Conservation (phyloP, 2,888 invertebrate genomes). For the Phalera bucephala region DNA sequence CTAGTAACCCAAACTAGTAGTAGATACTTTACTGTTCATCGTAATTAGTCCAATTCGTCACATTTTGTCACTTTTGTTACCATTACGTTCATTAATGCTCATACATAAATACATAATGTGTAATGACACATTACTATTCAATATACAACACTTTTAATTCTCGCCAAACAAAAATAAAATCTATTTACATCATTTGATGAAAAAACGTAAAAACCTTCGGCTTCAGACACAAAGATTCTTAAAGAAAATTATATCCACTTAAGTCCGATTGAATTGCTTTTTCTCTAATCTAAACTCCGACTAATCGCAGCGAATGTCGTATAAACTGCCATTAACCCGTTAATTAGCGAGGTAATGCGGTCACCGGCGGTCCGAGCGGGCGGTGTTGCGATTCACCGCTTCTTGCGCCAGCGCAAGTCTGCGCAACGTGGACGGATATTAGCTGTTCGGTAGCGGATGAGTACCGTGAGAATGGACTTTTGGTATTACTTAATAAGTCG, state of each 20-base stretch:
- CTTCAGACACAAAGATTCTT: neutral
- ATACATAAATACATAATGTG: too few species aligned
- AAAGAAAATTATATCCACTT: neutral
- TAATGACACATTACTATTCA: too few species aligned
- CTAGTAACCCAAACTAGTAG: too few species aligned
- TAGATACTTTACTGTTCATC: too few species aligned
- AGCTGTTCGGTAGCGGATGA: neutral
- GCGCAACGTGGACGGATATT: neutral
- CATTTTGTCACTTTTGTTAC: too few species aligned
- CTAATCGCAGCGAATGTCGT: constrained; percentile 17
- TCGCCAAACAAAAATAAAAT: too few species aligned
- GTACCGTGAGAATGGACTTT: neutral
- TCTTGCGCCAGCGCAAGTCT: constrained; percentile 4
- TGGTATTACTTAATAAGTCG: too few species aligned
- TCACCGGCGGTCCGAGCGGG: constrained; percentile 5
- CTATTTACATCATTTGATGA: too few species aligned
- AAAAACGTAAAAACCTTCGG: too few species aligned
- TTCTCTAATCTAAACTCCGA: constrained; percentile 8
- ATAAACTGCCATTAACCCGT: constrained; percentile 20
- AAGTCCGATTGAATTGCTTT: neutral
- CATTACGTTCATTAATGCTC: too few species aligned
- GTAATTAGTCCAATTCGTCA: too few species aligned
- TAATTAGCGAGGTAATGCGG: constrained; percentile 29
- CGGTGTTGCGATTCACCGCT: constrained; percentile 25
- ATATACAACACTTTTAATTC: too few species aligned